phyloP scores from a whole-genome alignment of 2,113 vertebrate genomes.

The Nettapus auritus region DNA sequence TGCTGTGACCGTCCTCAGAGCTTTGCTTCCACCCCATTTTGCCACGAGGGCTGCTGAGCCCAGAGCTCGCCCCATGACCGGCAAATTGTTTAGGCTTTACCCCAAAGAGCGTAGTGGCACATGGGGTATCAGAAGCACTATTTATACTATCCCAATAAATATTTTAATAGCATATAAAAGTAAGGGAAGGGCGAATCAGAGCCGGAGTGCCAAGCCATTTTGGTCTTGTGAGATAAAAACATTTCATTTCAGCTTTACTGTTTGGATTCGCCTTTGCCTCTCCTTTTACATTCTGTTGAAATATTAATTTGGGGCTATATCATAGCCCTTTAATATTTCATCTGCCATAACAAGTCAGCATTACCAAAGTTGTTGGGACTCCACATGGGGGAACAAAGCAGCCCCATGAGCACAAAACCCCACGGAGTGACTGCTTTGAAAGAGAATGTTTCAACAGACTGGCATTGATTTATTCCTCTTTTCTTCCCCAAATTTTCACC shows the following conservation, averaged over 20 bases:
- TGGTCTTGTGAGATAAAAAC: neutral
- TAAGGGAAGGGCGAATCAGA: neutral
- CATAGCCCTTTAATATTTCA: conserved; percentile 16
- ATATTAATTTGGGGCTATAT: conserved; percentile 19
- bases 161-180: conserved; percentile 50
- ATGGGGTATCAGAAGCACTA: conserved; percentile 2
- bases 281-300: neutral
- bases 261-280: neutral
- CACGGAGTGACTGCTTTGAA: accelerated
- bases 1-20: neutral
- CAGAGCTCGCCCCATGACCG: neutral
- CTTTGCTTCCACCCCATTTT: neutral
- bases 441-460: neutral
- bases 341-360: neutral
- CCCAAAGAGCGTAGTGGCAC: neutral
- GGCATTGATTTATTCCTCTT: neutral
- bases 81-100: neutral
- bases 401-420: neutral
- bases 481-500: neutral
- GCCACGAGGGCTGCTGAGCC: accelerated
- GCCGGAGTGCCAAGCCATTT: neutral
- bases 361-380: neutral
- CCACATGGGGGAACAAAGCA: neutral
- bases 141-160: conserved; percentile 68
- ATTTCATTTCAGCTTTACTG: conserved; percentile 14